These are phyloP conservation scores for Streptopelia turtur DNA, from an alignment of 2,797 vertebrate species.

Conservation along the genomic window DNA sequence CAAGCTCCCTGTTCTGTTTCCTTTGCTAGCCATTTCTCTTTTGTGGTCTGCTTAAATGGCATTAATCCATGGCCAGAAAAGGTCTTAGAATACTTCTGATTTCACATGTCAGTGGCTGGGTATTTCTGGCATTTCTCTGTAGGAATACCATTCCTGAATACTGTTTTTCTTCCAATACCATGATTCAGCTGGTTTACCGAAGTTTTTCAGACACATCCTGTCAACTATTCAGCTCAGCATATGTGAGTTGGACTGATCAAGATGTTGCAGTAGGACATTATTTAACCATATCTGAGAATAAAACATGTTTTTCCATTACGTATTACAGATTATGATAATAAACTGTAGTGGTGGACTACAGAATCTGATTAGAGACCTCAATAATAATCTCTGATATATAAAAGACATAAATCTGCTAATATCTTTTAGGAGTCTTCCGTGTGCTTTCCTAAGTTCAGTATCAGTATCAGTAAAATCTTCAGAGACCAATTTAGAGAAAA, in stretches of 20 bases:
- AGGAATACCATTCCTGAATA: neutral
- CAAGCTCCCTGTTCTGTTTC: neutral
- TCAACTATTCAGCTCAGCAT: neutral
- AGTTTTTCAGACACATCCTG: neutral
- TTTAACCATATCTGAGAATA: neutral
- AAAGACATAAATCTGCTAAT: neutral
- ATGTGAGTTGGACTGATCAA: neutral
- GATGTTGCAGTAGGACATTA: neutral
- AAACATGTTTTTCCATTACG: neutral
- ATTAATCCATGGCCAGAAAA: neutral
- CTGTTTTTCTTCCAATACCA: neutral
- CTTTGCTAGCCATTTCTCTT: neutral
- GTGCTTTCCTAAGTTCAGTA: neutral
- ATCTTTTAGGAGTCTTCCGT: neutral
- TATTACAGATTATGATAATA: neutral
- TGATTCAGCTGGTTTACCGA: neutral
- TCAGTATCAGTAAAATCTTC: neutral
- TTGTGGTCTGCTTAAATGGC: neutral
- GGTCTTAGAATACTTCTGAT: neutral
- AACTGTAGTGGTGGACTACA: neutral
- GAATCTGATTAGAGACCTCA: neutral
- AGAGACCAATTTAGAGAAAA: neutral
- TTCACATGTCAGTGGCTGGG: neutral
- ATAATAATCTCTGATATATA: neutral
- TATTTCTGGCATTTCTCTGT: neutral